phyloP scores from a whole-genome alignment of 92 coral and sea anemone genomes.

The Virgularia gustaviana region DNA sequence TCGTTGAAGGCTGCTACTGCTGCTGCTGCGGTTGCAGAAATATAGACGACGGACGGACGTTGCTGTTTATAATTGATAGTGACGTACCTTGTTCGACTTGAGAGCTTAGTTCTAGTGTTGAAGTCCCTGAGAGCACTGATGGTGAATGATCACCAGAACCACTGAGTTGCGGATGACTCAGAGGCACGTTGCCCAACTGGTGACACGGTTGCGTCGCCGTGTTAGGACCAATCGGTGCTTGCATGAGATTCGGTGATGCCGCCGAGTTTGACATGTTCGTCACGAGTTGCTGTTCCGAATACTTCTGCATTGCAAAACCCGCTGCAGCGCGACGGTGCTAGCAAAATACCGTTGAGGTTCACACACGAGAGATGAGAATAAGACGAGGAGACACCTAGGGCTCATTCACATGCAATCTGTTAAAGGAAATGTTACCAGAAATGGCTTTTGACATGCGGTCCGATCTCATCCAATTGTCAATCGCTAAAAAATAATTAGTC shows the following conservation, averaged over 20 bases:
- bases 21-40: too few species aligned
- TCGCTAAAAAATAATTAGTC: slow-evolving; percentile 46
- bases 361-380: too few species aligned
- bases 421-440: slow-evolving; percentile 38
- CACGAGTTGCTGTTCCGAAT: slow-evolving; percentile 81
- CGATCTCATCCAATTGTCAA: slow-evolving; percentile 46
- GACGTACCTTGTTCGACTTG: slow-evolving; percentile 43
- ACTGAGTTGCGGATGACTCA: slow-evolving; percentile 40
- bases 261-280: slow-evolving; percentile 64
- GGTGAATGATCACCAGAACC: slow-evolving; percentile 38
- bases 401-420: slow-evolving; percentile 35
- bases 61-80: background rate
- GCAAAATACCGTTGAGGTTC: too few species aligned
- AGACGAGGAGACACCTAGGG: slow-evolving; percentile 22
- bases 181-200: slow-evolving; percentile 39
- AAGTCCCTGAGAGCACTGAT: slow-evolving; percentile 1
- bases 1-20: too few species aligned
- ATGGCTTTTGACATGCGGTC: slow-evolving; percentile 37
- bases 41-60: slow-evolving; percentile 7
- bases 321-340: slow-evolving; percentile 38
- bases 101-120: slow-evolving; percentile 26
- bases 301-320: slow-evolving; percentile 69
- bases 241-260: slow-evolving; percentile 55
- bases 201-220: slow-evolving; percentile 42
- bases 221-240: slow-evolving; percentile 41